Percentiles rank a stretch among this genome's conserved stretches.
These are phyloP conservation scores for Drosophila koepferae DNA, from an alignment of 2,888 invertebrate genomes.

Conservation along the genomic window DNA sequence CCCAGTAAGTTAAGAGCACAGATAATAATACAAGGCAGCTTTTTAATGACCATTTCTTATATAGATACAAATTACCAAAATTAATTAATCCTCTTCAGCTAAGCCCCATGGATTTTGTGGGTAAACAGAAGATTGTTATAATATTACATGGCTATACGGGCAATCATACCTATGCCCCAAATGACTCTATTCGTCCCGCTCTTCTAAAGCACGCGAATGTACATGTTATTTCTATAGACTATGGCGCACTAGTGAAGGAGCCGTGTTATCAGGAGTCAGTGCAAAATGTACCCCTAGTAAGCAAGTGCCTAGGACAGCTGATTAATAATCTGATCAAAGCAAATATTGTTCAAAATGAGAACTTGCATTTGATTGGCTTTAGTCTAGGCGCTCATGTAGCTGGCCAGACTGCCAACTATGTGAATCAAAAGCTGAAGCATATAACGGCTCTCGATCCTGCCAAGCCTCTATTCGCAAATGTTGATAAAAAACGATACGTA, in stretches of 20 bases:
- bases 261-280: constrained; percentile 88
- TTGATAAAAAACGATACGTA: constrained; percentile 85
- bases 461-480: constrained; percentile 87
- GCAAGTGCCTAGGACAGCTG: constrained; percentile 87
- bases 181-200: constrained; percentile 87
- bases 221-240: constrained; percentile 88
- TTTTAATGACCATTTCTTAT: not conserved
- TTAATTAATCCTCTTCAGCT: constrained; percentile 82
- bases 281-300: constrained; percentile 86
- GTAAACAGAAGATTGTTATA: constrained; percentile 86
- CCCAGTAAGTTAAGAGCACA: constrained; percentile 84
- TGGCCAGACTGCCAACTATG: constrained; percentile 86
- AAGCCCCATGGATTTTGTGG: constrained; percentile 42
- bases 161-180: constrained; percentile 87
- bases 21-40: not conserved
- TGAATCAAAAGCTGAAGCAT: constrained; percentile 85
- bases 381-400: constrained; percentile 88
- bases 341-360: constrained; percentile 83
- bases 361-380: constrained; percentile 88
- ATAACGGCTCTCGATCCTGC: constrained; percentile 89
- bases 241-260: constrained; percentile 86
- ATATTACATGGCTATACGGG: constrained; percentile 89
- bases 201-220: constrained; percentile 86
- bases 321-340: constrained; percentile 86
- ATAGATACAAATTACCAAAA: constrained; percentile 83